These are phyloP conservation scores for Pemphigus obesinymphae DNA, from an alignment of 1,140 invertebrate species.

Conservation along the genomic window DNA sequence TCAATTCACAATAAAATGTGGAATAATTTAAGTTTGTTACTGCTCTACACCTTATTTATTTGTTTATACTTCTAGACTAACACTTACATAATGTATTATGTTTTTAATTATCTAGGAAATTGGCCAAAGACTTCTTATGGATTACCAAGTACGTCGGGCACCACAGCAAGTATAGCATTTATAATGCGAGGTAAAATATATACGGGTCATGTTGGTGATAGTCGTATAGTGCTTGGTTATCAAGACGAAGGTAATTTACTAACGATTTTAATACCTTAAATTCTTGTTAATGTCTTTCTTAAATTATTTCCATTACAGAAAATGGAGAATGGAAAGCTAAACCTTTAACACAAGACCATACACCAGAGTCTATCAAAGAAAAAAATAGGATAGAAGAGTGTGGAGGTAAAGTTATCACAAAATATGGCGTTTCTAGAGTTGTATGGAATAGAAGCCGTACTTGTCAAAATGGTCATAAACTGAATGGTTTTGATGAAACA, in stretches of 20 bases:
- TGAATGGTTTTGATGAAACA: slow-evolving; percentile 87
- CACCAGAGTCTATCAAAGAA: slow-evolving; percentile 86
- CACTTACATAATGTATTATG: background rate
- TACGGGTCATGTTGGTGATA: slow-evolving; percentile 96
- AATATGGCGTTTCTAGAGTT: slow-evolving; percentile 89
- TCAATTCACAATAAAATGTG: slow-evolving; percentile 92
- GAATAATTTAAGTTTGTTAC: slow-evolving; percentile 78
- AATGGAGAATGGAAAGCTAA: slow-evolving; percentile 70
- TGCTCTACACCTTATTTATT: background rate
- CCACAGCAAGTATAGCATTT: slow-evolving; percentile 91
- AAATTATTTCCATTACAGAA: slow-evolving; percentile 49
- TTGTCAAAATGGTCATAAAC: slow-evolving; percentile 73
- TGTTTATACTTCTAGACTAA: background rate
- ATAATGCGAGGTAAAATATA: slow-evolving; percentile 94
- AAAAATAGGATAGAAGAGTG: slow-evolving; percentile 77
- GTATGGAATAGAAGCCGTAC: slow-evolving; percentile 91
- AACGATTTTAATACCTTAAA: background rate
- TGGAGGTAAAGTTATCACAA: slow-evolving; percentile 82
- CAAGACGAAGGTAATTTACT: slow-evolving; percentile 57
- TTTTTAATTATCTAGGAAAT: slow-evolving; percentile 62
- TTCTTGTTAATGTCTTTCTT: background rate
- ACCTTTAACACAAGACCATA: slow-evolving; percentile 85
- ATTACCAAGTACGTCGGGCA: slow-evolving; percentile 91
- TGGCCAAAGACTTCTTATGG: slow-evolving; percentile 93
- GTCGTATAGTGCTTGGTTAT: slow-evolving; percentile 84